Evolutionary conservation across 64 coral and sea anemone genomes (phyloP), one percentile per base, ranked within the genome.

Genomic region (Anthopleura sola): DNA sequence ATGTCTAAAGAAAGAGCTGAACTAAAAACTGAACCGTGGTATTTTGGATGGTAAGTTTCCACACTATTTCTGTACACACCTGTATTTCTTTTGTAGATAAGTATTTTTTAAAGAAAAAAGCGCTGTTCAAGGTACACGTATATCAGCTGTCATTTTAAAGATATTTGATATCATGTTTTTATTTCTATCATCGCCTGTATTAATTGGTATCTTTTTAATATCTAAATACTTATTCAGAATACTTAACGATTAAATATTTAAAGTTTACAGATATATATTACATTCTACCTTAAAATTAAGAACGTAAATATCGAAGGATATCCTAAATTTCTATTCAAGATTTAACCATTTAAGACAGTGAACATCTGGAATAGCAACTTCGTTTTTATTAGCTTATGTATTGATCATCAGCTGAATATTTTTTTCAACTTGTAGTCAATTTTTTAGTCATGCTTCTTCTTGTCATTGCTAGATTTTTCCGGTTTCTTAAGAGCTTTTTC

Each of bases 31-130:
- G 88, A 94, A 20, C 97, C 97, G 1, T 99, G 97, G 97, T 99
- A 99, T 60, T 90, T 99, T 83, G 97, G 97, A 10, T 99, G 97
- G 97, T 99, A 87, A 90, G 92, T 71, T 3, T n/a, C 13, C 7
- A n/a, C 21, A 26, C 9, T 26, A 62, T 62, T 26, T 36, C 34
- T 71, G 34, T 71, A 34, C 1, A 34, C 12, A 28, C n/a, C 11
- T 7, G 24, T 24, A n/a, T 60, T 60, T 69, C 0, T 0, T 31
- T 71, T 53, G 4, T 53, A 2, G 50, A 53, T 53, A 53, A 53
- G 34, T 44, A 71, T 71, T 34, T 34, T 36, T 71, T 32, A 6
- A 34, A 71, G 14, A 71, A 34, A 16, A 34, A 36, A 33, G 29
- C 29, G 29, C 20, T 28, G 5, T 62, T 6, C 24, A 62, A n/a